Evolutionary conservation across 2,888 invertebrate species (phyloP).

Genomic region (Hedya salicella): DNA sequence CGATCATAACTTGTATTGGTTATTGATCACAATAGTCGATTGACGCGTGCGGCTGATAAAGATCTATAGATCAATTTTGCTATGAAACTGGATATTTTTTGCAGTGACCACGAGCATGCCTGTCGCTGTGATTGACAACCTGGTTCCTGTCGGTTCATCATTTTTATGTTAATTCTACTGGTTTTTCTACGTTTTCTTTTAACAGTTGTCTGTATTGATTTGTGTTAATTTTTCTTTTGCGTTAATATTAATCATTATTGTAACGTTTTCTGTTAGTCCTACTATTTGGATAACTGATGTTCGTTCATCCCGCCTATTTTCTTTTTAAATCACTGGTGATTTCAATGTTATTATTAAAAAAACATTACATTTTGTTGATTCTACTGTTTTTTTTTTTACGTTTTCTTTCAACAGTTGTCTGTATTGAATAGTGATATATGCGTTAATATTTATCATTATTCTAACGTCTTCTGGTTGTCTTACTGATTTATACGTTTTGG

Average conservation of each 20-base stretch:
- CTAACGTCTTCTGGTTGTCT: not conserved
- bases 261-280: not conserved
- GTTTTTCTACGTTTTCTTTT: slow-evolving; percentile 40
- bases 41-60: slow-evolving; percentile 64
- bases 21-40: slow-evolving; percentile 67
- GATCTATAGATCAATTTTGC: slow-evolving; percentile 67
- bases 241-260: slow-evolving; percentile 3
- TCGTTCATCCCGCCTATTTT: not conserved
- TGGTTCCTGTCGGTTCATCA: slow-evolving; percentile 31
- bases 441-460: slow-evolving; percentile 4
- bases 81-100: slow-evolving; percentile 68
- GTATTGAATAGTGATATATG: slow-evolving; percentile 16
- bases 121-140: slow-evolving; percentile 43
- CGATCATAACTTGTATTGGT: slow-evolving; percentile 67
- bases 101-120: slow-evolving; percentile 59
- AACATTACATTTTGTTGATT: slow-evolving; percentile 33
- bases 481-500: not conserved
- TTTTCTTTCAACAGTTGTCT: slow-evolving; percentile 20
- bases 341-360: no score
- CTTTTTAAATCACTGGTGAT: no score
- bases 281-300: not conserved
- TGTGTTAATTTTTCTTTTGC: slow-evolving; percentile 2
- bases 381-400: slow-evolving; percentile 34
- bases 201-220: slow-evolving; percentile 17
- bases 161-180: slow-evolving; percentile 33